Base-by-base conservation (phyloP, 1,140 invertebrate species). In the Drosophila azteca region DNA sequence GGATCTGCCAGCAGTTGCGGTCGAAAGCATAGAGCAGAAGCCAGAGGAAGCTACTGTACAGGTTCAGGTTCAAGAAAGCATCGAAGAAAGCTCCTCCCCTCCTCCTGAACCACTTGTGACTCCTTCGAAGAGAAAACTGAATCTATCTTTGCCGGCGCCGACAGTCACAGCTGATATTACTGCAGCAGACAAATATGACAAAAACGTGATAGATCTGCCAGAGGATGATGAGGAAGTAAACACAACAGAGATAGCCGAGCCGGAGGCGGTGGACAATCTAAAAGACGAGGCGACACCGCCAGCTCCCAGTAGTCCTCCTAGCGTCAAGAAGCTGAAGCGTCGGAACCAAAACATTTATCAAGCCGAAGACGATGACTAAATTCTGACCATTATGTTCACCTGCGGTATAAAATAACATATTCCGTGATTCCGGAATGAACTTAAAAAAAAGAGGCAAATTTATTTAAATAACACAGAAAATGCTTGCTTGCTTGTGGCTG, bases 261-360 rank as follows among this genome's bases (percentile, higher is more conserved):
- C 48, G 20, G 49, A 50, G 22, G 11, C 22, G 17, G 22, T 26
- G 24, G 24, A 26, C 24, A 26, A 26, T 6, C 24, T 4, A 26
- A 26, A 26, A 26, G 24, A 13, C 0, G 31, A 50, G 20, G 44
- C 61, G 11, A 20, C 44, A 3, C 3, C 41, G 0, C 41, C 17
- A 9, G 39, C 43, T 26, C 13, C 44, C 8, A 2, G 13, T 3
- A 81, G 45, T 74, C 73, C 35, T 5, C 35, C 81, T 22, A 67
- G 66, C 35, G 11, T 87, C 0, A 93, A 93, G 63, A 93, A 93
- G 61, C 92, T 93, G 2, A 93, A 93, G 73, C 77, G 93, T 50
- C 83, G 93, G 50, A 93, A 93, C 80, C 80, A 91, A 66, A 80
- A 79, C 58, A 90, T 93, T 24, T 93, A 93, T 46, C 65, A 81